Conservation (phyloP, 1,140 invertebrate genomes). For the Neotoxoptera formosana region DNA sequence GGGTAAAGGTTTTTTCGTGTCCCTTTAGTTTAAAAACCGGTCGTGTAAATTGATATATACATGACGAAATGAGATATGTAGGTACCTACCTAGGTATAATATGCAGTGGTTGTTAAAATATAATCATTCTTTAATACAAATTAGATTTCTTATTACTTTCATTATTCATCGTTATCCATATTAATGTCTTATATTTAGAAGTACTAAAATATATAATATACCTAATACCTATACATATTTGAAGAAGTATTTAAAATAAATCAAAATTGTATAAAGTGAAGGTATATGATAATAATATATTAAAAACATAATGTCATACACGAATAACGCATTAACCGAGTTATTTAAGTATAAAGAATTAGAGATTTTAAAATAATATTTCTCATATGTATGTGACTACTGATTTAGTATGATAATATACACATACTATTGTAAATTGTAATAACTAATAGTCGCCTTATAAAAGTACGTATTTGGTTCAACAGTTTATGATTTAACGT, state of each 20-base stretch:
- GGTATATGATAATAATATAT: neutral
- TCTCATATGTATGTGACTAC: neutral
- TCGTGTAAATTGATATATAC: conserved; percentile 54
- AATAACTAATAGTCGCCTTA: neutral
- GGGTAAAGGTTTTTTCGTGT: neutral
- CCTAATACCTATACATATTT: neutral
- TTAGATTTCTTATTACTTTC: neutral
- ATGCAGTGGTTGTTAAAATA: conserved; percentile 10
- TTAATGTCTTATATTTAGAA: neutral
- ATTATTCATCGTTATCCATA: neutral
- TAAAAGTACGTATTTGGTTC: neutral
- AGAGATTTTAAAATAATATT: neutral
- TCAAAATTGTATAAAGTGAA: neutral
- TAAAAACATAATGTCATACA: neutral
- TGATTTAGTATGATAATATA: neutral
- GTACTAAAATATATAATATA: neutral
- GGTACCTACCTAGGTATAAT: neutral
- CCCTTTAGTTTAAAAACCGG: conserved; percentile 50
- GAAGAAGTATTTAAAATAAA: neutral
- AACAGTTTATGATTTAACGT: neutral
- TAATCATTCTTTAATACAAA: conserved; percentile 5
- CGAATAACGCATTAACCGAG: neutral
- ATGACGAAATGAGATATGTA: conserved; percentile 34
- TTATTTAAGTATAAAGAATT: neutral
- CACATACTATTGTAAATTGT: neutral